Evolutionary conservation across 2,888 invertebrate species (phyloP).

Genomic region (Craniophora ligustri): DNA sequence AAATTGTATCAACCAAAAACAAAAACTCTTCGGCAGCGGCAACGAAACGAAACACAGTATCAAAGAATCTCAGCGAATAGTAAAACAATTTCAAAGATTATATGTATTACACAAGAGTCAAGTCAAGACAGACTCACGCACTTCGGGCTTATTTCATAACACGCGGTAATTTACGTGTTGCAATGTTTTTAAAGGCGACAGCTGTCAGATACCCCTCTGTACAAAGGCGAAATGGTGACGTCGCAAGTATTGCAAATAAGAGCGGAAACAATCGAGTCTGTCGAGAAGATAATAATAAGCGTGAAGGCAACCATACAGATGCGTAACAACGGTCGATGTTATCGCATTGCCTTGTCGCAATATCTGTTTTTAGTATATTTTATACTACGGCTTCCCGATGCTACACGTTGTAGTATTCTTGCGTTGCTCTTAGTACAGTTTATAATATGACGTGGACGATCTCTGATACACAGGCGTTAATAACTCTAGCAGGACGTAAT

Average conservation of each 20-base stretch:
- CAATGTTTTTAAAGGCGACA: slow-evolving; percentile 26
- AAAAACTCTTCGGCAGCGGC: neutral
- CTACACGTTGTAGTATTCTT: too few species aligned
- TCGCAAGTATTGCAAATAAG: slow-evolving; percentile 24
- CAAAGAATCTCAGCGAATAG: slow-evolving; percentile 3
- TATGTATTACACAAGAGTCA: too few species aligned
- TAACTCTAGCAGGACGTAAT: too few species aligned
- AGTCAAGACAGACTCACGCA: slow-evolving; percentile 40
- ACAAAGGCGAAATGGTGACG: slow-evolving; percentile 36
- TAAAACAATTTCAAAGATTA: slow-evolving; percentile 23
- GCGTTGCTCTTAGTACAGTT: too few species aligned
- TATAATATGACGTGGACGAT: too few species aligned
- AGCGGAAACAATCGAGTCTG: slow-evolving; percentile 33
- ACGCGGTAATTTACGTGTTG: slow-evolving; percentile 40
- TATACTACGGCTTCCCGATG: too few species aligned
- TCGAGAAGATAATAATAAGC: slow-evolving; percentile 30
- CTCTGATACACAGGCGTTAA: too few species aligned
- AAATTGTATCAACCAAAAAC: neutral
- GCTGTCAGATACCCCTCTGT: slow-evolving; percentile 11
- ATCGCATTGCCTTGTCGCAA: too few species aligned
- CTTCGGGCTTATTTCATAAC: slow-evolving; percentile 31
- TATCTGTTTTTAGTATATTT: too few species aligned
- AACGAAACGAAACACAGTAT: slow-evolving; percentile 7
- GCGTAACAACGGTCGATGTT: too few species aligned
- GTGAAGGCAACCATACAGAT: too few species aligned